Conservation (phyloP, 2,113 vertebrate genomes). For the Rhipidura dahli region DNA sequence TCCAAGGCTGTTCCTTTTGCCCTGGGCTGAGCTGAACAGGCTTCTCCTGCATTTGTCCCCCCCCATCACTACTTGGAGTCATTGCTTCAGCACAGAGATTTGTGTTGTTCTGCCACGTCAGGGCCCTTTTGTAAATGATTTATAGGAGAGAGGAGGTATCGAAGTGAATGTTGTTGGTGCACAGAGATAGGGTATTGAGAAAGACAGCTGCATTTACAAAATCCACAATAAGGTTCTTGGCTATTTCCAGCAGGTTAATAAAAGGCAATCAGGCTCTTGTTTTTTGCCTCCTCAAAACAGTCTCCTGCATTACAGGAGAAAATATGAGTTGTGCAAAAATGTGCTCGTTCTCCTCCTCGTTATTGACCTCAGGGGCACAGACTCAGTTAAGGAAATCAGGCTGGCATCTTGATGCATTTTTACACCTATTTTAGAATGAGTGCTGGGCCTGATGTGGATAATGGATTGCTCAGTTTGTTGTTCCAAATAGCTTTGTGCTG, state of each 20-base stretch:
- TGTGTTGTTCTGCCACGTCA: background rate
- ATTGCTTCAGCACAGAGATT: background rate
- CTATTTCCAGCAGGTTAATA: conserved; percentile 53
- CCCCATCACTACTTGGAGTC: background rate
- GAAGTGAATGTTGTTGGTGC: background rate
- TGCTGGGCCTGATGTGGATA: background rate
- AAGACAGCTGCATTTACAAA: conserved; percentile 7
- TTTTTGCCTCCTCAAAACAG: background rate
- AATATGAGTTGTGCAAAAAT: background rate
- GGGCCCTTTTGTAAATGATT: background rate
- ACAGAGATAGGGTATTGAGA: background rate
- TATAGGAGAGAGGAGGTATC: background rate
- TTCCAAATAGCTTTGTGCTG: background rate
- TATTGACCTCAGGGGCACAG: background rate
- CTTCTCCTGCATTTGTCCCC: background rate
- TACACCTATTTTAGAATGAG: background rate
- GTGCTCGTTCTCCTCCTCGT: background rate
- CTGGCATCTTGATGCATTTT: background rate
- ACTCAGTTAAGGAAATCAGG: background rate
- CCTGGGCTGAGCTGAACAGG: background rate
- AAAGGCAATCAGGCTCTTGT: conserved; percentile 23
- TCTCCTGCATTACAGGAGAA: background rate
- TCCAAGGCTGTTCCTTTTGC: background rate
- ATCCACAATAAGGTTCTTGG: background rate
- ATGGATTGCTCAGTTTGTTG: background rate